Percentiles rank a stretch among this genome's conserved stretches.
These are phyloP conservation scores for Scortum barcoo DNA, from an alignment of 2,113 vertebrate genomes.

Conservation along the genomic window DNA sequence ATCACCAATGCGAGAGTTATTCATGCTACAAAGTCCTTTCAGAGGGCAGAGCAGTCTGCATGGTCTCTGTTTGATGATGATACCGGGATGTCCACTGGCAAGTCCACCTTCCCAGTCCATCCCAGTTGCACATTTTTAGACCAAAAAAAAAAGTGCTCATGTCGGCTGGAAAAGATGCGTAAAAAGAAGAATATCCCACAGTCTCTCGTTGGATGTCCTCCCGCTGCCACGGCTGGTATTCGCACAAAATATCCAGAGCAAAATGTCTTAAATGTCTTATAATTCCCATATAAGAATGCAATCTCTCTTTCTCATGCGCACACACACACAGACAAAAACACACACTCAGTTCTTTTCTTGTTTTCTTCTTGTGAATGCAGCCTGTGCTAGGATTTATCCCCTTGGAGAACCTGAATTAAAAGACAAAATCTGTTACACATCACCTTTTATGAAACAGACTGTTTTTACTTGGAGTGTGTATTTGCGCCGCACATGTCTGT, in stretches of 20 bases:
- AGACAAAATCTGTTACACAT: constrained; percentile 67
- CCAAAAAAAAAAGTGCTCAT: constrained; percentile 16
- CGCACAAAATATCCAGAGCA: constrained; percentile 39
- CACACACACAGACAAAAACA: constrained; percentile 54
- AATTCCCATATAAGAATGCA: constrained; percentile 62
- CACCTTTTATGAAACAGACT: constrained; percentile 1
- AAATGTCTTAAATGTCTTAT: constrained; percentile 67
- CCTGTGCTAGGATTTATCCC: constrained; percentile 92
- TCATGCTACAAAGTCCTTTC: constrained; percentile 41
- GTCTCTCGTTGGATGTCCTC: constrained; percentile 48
- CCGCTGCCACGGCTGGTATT: constrained; percentile 22
- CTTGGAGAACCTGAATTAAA: constrained; percentile 92
- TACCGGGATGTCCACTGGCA: constrained; percentile 7
- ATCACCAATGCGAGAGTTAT: constrained; percentile 20
- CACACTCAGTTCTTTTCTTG: constrained; percentile 63
- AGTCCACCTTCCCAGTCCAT: constrained; percentile 37
- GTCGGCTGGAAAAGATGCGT: constrained; percentile 31
- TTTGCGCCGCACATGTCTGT: constrained; percentile 9
- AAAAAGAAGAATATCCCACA: constrained; percentile 41
- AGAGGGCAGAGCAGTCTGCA: constrained; percentile 33
- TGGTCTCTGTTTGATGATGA: constrained; percentile 11
- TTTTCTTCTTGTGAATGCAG: constrained; percentile 51
- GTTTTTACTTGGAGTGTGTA: background rate
- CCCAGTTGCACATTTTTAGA: constrained; percentile 27
- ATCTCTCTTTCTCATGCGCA: constrained; percentile 50